phyloP scores from a whole-genome alignment of 1,140 invertebrate genomes.

The Drosophila auraria region DNA sequence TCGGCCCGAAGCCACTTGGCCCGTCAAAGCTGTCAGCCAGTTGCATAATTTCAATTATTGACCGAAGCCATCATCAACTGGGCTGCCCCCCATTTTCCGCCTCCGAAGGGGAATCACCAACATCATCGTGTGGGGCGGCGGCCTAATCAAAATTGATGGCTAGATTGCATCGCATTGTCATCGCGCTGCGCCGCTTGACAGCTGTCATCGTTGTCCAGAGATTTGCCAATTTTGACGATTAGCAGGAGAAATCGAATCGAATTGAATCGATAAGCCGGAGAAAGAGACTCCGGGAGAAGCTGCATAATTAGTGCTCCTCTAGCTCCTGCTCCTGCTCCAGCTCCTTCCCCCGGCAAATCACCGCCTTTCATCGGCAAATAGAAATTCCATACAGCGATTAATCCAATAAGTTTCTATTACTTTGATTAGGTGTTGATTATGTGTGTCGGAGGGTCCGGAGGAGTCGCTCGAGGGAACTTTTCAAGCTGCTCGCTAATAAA shows the following conservation, averaged over 20 bases:
- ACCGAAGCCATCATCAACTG: conserved; percentile 18
- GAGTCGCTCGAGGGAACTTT: conserved; percentile 39
- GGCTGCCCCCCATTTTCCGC: too few species aligned
- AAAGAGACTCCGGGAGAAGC: background rate
- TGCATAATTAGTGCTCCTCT: conserved; percentile 33
- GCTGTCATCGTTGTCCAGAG: conserved; percentile 64
- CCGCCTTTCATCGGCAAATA: conserved; percentile 57
- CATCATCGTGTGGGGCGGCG: conserved; percentile 9
- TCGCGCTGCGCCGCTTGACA: conserved; percentile 45
- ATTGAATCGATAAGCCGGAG: conserved; percentile 9
- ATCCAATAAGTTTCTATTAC: conserved; percentile 82
- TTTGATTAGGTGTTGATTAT: conserved; percentile 82
- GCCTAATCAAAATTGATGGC: conserved; percentile 77
- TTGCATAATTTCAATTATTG: conserved; percentile 69
- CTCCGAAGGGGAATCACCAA: background rate
- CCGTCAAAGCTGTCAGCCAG: conserved; percentile 31
- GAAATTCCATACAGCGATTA: conserved; percentile 73
- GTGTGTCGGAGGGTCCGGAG: conserved; percentile 36
- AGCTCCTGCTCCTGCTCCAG: background rate
- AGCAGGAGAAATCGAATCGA: conserved; percentile 23
- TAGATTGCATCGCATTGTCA: conserved; percentile 57
- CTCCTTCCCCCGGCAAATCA: background rate
- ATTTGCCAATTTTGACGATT: conserved; percentile 69
- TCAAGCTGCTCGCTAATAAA: conserved; percentile 75
- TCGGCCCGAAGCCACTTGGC: background rate